Conservation (phyloP, 2,113 vertebrate species). For the Syngnathus floridae region DNA sequence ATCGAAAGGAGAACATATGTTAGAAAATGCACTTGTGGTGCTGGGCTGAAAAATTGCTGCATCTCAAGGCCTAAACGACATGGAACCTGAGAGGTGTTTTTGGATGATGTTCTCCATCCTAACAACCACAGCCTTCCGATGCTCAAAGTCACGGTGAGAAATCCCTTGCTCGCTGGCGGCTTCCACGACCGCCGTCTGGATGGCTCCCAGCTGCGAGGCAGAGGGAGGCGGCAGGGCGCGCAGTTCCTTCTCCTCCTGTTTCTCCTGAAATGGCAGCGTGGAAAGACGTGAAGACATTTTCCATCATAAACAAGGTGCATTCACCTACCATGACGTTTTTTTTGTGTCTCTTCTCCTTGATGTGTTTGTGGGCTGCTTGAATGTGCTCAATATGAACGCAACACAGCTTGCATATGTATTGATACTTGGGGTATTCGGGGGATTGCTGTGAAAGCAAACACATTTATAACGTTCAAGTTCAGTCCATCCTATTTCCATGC, state of each 20-base stretch:
- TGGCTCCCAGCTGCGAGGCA: conserved; percentile 78
- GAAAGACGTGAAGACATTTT: too few relatives aligned
- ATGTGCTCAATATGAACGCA: conserved; percentile 97
- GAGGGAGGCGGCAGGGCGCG: conserved; percentile 82
- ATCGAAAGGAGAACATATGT: background rate
- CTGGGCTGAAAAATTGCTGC: too few relatives aligned
- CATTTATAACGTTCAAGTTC: background rate
- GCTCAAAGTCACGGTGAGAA: conserved; percentile 84
- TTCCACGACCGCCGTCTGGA: conserved; percentile 79
- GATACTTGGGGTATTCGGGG: conserved; percentile 92
- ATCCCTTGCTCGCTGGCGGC: conserved; percentile 81
- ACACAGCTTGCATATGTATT: conserved; percentile 97
- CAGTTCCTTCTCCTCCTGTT: conserved; percentile 95
- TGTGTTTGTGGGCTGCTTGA: conserved; percentile 97
- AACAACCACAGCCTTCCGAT: conserved; percentile 77
- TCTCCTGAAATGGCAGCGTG: conserved; percentile 72
- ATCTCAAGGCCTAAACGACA: too few relatives aligned
- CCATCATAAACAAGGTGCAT: background rate
- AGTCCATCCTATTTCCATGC: background rate
- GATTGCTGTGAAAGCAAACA: conserved; percentile 74
- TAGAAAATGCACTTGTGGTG: too few relatives aligned
- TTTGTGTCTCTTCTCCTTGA: conserved; percentile 98
- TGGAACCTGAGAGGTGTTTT: conserved; percentile 79
- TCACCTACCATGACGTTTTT: conserved; percentile 90
- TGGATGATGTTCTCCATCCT: conserved; percentile 88